Evolutionary conservation across 2,888 invertebrate species (phyloP).

Genomic region (Phortica magna): DNA sequence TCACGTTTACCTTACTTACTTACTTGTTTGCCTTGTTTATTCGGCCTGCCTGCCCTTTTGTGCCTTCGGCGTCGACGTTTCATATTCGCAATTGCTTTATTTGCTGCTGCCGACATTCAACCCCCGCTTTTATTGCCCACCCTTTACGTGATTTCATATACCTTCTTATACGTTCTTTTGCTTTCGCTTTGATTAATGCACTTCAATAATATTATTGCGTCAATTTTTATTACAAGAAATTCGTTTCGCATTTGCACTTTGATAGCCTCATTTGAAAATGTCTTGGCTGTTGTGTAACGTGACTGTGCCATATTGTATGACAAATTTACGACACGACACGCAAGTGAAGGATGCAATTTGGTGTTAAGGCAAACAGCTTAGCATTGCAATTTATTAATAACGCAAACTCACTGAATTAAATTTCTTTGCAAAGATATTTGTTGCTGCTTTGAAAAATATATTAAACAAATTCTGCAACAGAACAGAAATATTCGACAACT

Average conservation of each 20-base stretch:
- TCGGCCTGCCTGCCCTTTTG: conserved; percentile 1
- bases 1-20: conserved; percentile 26
- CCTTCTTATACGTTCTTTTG: neutral
- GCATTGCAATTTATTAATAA: too few species aligned
- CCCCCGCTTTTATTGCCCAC: neutral
- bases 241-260: conserved; percentile 68
- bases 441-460: neutral
- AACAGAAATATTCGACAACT: too few species aligned
- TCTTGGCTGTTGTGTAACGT: neutral
- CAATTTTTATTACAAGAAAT: conserved; percentile 45
- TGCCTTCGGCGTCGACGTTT: neutral
- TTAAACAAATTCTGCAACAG: neutral
- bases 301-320: conserved; percentile 1
- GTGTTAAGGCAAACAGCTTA: too few species aligned
- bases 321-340: neutral
- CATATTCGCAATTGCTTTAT: neutral
- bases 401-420: too few species aligned
- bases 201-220: conserved; percentile 22
- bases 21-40: neutral
- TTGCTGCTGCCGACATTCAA: neutral
- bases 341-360: neutral
- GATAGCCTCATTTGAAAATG: conserved; percentile 62
- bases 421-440: too few species aligned
- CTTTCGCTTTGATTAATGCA: conserved; percentile 16
- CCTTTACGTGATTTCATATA: neutral